These are phyloP conservation scores for Nymphalis c-album DNA, from an alignment of 2,888 invertebrate species.

Conservation along the genomic window DNA sequence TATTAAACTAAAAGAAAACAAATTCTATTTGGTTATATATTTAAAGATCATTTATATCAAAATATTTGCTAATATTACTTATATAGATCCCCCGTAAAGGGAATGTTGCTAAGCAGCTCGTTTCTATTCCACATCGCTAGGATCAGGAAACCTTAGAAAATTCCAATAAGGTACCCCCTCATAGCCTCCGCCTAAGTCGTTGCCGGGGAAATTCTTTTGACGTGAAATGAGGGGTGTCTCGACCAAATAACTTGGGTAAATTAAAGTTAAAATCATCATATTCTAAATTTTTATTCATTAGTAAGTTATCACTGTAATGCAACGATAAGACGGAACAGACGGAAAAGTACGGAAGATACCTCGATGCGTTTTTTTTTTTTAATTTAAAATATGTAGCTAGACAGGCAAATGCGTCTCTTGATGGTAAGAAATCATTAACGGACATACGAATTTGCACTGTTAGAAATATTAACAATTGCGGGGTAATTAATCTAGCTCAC, in stretches of 20 bases:
- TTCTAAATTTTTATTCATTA: too few species aligned
- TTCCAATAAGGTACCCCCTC: slow-evolving; percentile 11
- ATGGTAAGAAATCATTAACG: too few species aligned
- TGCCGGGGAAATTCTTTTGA: neutral
- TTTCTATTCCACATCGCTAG: slow-evolving; percentile 28
- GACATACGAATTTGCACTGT: too few species aligned
- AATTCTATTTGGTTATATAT: neutral
- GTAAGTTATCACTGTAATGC: too few species aligned
- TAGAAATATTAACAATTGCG: too few species aligned
- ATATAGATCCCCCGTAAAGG: slow-evolving; percentile 3
- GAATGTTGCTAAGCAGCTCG: slow-evolving; percentile 42
- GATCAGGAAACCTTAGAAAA: slow-evolving; percentile 31
- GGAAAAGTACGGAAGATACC: too few species aligned
- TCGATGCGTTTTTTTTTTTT: too few species aligned
- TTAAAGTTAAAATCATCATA: neutral
- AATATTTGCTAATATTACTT: slow-evolving; percentile 1
- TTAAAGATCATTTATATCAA: neutral
- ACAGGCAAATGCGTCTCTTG: too few species aligned
- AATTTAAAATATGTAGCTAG: too few species aligned
- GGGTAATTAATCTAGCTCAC: too few species aligned
- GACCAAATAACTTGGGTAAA: neutral
- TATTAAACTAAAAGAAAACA: neutral
- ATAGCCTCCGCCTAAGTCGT: neutral
- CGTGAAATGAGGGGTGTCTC: neutral
- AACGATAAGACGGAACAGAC: too few species aligned